Evolutionary conservation across 1,140 invertebrate species (phyloP).

Genomic region (Phymastichus coffea): DNA sequence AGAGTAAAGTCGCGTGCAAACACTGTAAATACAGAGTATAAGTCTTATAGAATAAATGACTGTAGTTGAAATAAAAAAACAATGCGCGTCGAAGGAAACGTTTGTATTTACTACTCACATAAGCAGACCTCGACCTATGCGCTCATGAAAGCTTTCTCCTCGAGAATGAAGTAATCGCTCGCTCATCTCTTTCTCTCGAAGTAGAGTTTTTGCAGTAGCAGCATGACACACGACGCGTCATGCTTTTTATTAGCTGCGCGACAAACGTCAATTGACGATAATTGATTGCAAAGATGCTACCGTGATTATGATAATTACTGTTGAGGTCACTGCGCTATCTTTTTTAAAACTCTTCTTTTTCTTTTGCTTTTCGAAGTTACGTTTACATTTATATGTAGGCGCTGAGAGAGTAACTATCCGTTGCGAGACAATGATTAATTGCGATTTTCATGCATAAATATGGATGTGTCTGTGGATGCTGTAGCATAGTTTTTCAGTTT

Average conservation of each 20-base stretch:
- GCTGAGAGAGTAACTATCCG: too few relatives aligned
- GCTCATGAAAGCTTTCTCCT: too few relatives aligned
- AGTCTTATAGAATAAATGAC: background rate
- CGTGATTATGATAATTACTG: constrained; percentile 22
- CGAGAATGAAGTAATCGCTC: constrained; percentile 16
- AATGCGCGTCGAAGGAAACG: background rate
- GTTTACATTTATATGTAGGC: too few relatives aligned
- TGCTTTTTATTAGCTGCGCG: constrained; percentile 7
- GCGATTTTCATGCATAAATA: constrained; percentile 5
- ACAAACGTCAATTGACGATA: constrained; percentile 14
- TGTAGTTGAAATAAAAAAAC: constrained; percentile 1
- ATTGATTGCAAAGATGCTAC: constrained; percentile 24
- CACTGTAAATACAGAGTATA: constrained; percentile 2
- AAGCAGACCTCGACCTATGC: background rate
- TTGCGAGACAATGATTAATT: constrained; percentile 24
- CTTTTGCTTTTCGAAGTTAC: too few relatives aligned
- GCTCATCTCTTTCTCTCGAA: background rate
- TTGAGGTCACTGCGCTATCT: background rate
- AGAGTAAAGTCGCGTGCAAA: background rate
- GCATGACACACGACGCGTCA: background rate
- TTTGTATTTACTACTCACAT: background rate
- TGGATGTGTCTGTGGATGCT: background rate
- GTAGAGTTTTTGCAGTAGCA: background rate
- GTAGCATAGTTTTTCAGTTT: constrained; percentile 12
- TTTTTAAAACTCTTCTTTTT: background rate